These are phyloP conservation scores for Oncorhynchus kisutch DNA, from an alignment of 2,113 vertebrate genomes.

Conservation along the genomic window DNA sequence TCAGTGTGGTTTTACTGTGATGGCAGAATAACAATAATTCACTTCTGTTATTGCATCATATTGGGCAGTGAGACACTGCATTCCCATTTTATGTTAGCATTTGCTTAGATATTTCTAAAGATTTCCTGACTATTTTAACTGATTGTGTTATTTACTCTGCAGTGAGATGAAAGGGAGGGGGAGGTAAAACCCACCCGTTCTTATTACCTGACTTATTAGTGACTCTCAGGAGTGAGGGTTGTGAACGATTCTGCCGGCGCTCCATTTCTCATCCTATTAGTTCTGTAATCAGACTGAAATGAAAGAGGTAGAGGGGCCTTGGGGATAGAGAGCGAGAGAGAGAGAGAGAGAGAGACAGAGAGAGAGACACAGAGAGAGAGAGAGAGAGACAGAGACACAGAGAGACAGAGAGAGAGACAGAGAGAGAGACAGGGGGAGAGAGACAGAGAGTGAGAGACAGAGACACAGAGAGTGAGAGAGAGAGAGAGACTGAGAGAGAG, in stretches of 20 bases:
- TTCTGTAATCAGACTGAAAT: conserved; percentile 60
- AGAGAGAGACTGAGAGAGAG: too few species aligned
- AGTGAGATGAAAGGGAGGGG: not conserved
- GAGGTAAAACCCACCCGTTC: conserved; percentile 7
- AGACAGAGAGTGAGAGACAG: not conserved
- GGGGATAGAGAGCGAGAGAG: not conserved
- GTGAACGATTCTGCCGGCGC: conserved; percentile 32
- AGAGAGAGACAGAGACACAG: too few species aligned
- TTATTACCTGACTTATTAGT: conserved; percentile 10
- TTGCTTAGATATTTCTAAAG: too few species aligned
- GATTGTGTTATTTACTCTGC: not conserved
- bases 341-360: not conserved
- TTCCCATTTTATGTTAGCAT: too few species aligned
- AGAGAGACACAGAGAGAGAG: not conserved
- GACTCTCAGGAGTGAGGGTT: conserved; percentile 16
- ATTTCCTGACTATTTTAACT: not conserved
- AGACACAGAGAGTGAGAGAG: not conserved
- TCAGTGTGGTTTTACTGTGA: not conserved
- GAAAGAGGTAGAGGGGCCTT: conserved; percentile 38
- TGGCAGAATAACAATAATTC: not conserved
- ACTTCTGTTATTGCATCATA: not conserved
- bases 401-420: conserved; percentile 32
- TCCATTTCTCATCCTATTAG: conserved; percentile 65
- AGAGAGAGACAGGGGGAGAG: not conserved
- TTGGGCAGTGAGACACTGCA: not conserved